Evolutionary conservation across 2,888 invertebrate genomes (phyloP).

Genomic region (Parnassius orleans): DNA sequence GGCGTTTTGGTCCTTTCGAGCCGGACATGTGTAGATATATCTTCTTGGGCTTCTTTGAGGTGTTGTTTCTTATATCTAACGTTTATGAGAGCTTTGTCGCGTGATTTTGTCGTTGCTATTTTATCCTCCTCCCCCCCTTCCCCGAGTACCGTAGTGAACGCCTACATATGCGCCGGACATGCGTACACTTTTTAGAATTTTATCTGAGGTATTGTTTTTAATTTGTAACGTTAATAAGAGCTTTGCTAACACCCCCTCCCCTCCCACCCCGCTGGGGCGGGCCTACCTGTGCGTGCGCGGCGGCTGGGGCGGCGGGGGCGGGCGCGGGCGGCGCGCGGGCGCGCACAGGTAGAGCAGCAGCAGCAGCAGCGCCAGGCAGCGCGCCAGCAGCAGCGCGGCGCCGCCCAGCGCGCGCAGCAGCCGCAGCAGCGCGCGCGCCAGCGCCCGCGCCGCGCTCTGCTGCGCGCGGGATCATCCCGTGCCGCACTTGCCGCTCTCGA

Average conservation of each 20-base stretch:
- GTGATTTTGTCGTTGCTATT: not conserved
- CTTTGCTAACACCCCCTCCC: too few species aligned
- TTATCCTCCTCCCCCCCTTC: constrained; percentile 28
- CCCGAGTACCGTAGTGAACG: not conserved
- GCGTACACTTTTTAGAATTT: too few species aligned
- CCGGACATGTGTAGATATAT: too few species aligned
- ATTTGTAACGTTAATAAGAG: too few species aligned
- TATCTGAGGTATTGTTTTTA: too few species aligned
- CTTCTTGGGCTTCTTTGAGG: too few species aligned
- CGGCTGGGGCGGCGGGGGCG: constrained; percentile 37
- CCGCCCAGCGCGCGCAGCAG: constrained; percentile 35
- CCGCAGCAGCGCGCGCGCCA: constrained; percentile 40
- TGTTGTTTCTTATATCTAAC: too few species aligned
- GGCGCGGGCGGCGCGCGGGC: constrained; percentile 33
- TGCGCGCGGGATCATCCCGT: constrained; percentile 82
- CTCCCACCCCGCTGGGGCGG: constrained; percentile 26
- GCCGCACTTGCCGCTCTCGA: constrained; percentile 93
- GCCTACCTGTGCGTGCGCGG: constrained; percentile 37
- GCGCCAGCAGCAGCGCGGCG: constrained; percentile 39
- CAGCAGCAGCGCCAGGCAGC: constrained; percentile 36
- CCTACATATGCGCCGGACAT: too few species aligned
- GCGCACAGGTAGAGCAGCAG: constrained; percentile 39
- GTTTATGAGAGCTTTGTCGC: not conserved
- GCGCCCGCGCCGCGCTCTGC: constrained; percentile 54
- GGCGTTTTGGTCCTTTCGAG: too few species aligned